Evolutionary conservation across 2,113 vertebrate species (phyloP).

Genomic region (Orcinus orca): DNA sequence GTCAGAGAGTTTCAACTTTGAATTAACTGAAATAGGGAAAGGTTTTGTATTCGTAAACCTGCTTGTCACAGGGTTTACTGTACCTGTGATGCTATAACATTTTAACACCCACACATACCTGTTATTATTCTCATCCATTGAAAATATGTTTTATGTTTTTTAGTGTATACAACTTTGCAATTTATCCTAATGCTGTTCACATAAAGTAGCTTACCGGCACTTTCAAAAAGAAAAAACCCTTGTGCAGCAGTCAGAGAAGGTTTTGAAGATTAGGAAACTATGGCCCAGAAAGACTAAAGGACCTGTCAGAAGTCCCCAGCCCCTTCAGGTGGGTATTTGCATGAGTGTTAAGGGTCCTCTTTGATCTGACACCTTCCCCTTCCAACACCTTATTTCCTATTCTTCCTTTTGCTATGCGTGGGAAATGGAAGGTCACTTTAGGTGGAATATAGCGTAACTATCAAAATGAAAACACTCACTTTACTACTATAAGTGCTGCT

Average conservation of each 20-base stretch:
- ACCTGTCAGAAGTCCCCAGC: not conserved
- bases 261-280: not conserved
- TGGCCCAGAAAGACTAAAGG: not conserved
- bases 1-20: slow-evolving; percentile 49
- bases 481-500: not conserved
- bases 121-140: not conserved
- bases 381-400: not conserved
- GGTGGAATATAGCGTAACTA: not conserved
- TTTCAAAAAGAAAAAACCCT: not conserved
- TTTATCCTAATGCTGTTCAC: not conserved
- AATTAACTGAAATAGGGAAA: not conserved
- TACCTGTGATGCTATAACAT: not conserved
- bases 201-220: not conserved
- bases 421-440: not conserved
- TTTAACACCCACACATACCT: not conserved
- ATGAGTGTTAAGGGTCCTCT: not conserved
- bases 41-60: not conserved
- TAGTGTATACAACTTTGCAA: not conserved
- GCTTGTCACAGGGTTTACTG: not conserved
- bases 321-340: too few species aligned
- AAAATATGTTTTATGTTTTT: not conserved
- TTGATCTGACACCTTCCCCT: not conserved
- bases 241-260: not conserved
- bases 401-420: not conserved
- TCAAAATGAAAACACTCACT: not conserved